Base-by-base conservation (phyloP, 2,888 invertebrate species). In the Myopa tessellatipennis region DNA sequence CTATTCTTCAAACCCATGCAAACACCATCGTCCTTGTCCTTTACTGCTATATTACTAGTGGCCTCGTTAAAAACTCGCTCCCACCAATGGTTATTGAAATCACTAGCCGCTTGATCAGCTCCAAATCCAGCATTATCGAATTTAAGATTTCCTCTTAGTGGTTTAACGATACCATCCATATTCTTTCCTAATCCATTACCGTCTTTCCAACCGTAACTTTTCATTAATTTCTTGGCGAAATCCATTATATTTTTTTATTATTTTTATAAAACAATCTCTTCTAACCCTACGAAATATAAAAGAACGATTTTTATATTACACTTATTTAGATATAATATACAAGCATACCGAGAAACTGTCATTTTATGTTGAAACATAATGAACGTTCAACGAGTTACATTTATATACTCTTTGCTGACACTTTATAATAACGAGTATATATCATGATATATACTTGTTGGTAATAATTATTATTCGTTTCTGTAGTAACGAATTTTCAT, bases 71-170 rank as follows among this genome's bases (percentile, higher is more conserved):
- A 96, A 10, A 94, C 90, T 12, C 92, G 91, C 80, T 94, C 94
- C 96, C 96, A 96, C 96, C 96, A 97, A 83, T 95, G 94, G 81
- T 94, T 93, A 0, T 93, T 94, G 84, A 94, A 95, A 83, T 94
- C 93, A 12, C 77, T 74, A 8, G 93, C 92, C 0, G 93, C 93
- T 4, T 91, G 90, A 86, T 95, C 93, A 82, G 95, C 94, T 0
- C 97, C 97, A 36, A 98, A 87, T 0, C 96, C 96, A 0, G 92
- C 88, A 14, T 83, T 93, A 84, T 97, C 95, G 79, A 95, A 93
- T 87, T 97, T 97, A 10, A 95, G 85, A 85, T 93, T 94, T 0
- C 96, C 94, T 87, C 94, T 95, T 1, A 97, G 84, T 0, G 97
- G 93, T 80, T 93, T 91, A 0, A 92, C 90, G 77, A 96, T 96